phyloP scores from a whole-genome alignment of 2,888 invertebrate species.

The Drosophila affinis region DNA sequence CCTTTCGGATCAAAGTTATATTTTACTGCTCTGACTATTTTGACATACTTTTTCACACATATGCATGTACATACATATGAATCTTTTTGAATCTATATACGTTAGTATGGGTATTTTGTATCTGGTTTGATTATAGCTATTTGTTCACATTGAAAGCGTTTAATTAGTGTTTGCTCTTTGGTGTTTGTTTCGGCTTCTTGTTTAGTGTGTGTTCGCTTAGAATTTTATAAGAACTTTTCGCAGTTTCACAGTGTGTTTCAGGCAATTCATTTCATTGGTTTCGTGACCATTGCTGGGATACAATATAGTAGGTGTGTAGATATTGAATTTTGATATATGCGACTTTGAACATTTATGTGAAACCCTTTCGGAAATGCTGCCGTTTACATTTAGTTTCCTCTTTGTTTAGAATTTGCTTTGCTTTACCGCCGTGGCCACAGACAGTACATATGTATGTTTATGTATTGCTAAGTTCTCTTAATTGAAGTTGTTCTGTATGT shows the following conservation, averaged over 20 bases:
- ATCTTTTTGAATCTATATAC: neutral
- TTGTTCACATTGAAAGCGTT: slow-evolving; percentile 41
- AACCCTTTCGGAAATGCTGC: slow-evolving; percentile 73
- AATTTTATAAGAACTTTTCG: neutral
- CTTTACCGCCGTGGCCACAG: neutral
- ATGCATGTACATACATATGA: slow-evolving; percentile 3
- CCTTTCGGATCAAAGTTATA: neutral
- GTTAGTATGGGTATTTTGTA: neutral
- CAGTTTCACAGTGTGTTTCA: neutral
- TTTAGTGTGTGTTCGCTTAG: neutral
- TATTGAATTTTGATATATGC: slow-evolving; percentile 53
- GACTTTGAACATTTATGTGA: slow-evolving; percentile 68
- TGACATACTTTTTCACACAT: slow-evolving; percentile 2
- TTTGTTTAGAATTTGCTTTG: slow-evolving; percentile 11
- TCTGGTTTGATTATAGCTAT: slow-evolving; percentile 14
- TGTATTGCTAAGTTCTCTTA: neutral
- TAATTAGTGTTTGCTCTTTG: slow-evolving; percentile 8
- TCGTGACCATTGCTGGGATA: too few species aligned
- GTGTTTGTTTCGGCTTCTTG: neutral
- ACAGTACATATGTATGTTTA: slow-evolving; percentile 8
- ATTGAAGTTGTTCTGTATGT: neutral
- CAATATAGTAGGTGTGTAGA: slow-evolving; percentile 17
- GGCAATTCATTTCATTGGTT: slow-evolving; percentile 29
- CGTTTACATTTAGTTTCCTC: slow-evolving; percentile 60
- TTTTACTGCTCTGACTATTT: neutral